These are phyloP conservation scores for Esox lucius DNA, from an alignment of 2,797 vertebrate species.

Conservation along the genomic window DNA sequence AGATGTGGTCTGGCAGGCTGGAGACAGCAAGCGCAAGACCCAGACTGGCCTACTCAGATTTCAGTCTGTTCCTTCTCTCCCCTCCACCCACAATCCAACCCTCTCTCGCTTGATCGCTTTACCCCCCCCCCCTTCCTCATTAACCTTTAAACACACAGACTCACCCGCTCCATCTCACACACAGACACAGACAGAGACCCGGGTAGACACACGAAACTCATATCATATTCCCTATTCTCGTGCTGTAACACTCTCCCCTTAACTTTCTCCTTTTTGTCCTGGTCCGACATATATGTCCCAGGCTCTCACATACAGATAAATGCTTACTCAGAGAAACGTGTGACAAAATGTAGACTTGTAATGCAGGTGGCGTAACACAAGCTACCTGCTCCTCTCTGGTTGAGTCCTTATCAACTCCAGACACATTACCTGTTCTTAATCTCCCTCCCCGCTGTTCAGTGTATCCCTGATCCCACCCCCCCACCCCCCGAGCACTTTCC, in stretches of 20 bases:
- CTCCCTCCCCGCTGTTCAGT: slow-evolving; percentile 66
- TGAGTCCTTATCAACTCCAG: slow-evolving; percentile 61
- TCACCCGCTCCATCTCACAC: neutral
- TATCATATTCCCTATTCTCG: neutral
- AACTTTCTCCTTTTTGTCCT: no score
- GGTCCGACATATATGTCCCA: slow-evolving; percentile 20
- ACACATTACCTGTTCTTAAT: slow-evolving; percentile 75
- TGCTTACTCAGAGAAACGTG: no score
- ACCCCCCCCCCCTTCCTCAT: slow-evolving; percentile 43
- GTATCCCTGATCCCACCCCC: slow-evolving; percentile 61
- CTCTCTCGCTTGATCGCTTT: slow-evolving; percentile 14
- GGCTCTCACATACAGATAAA: slow-evolving; percentile 41
- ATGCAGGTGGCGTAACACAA: slow-evolving; percentile 56
- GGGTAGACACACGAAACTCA: neutral
- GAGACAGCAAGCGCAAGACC: slow-evolving; percentile 58
- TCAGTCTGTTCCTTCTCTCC: slow-evolving; percentile 43
- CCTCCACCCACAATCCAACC: slow-evolving; percentile 4
- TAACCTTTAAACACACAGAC: slow-evolving; percentile 63
- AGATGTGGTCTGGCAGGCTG: slow-evolving; percentile 46
- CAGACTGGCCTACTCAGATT: slow-evolving; percentile 68
- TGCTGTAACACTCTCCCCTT: neutral
- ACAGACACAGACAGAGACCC: neutral
- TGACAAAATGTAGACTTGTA: slow-evolving; percentile 40
- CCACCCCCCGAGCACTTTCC: slow-evolving; percentile 57
- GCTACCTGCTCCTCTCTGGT: slow-evolving; percentile 20